A percentile compares a stretch with the other conserved stretches of the same genome.
phyloP scores from a whole-genome alignment of 2,888 invertebrate species.

The Cecidostiba fungosa region DNA sequence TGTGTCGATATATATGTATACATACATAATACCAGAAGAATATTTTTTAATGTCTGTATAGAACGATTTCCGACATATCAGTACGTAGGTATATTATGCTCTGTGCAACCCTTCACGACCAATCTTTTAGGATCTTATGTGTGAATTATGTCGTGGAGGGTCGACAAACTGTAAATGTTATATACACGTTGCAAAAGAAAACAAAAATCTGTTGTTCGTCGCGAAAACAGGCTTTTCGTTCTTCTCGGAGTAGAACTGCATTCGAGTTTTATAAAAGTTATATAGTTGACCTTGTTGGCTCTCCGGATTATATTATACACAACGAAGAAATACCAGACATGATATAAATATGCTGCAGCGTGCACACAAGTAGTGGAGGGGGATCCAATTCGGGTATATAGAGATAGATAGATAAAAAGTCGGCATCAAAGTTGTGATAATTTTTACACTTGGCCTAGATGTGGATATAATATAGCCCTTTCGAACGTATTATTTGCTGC shows the following conservation, averaged over 20 bases:
- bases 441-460: background rate
- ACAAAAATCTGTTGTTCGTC: background rate
- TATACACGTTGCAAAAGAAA: background rate
- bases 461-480: background rate
- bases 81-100: background rate
- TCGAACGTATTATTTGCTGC: background rate
- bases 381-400: background rate
- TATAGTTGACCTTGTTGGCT: background rate
- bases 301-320: background rate
- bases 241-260: background rate
- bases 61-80: slow-evolving; percentile 6
- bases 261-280: slow-evolving; percentile 4
- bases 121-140: background rate
- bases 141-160: background rate
- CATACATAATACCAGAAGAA: background rate
- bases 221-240: background rate
- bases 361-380: background rate
- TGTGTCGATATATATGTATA: background rate
- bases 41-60: background rate
- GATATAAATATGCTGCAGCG: background rate
- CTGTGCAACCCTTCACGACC: background rate
- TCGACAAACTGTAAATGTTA: background rate
- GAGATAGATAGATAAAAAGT: background rate
- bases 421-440: slow-evolving; percentile 2
- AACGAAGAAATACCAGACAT: background rate